Conservation (phyloP, 2,888 invertebrate genomes). For the Mycalesis mineus region DNA sequence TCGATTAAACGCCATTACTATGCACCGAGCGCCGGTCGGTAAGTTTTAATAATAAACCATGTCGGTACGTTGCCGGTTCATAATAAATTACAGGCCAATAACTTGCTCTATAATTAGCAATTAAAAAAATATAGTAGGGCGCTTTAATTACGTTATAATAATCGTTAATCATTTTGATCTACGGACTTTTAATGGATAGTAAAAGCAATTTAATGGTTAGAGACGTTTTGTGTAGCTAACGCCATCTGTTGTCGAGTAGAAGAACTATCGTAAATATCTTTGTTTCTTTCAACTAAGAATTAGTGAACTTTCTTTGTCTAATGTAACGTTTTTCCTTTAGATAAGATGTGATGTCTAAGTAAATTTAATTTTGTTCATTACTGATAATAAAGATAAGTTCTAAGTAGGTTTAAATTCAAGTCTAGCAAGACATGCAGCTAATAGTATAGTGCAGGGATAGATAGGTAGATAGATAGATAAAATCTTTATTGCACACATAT, state of each 20-base stretch:
- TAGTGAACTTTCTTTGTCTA: no score
- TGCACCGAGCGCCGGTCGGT: background rate
- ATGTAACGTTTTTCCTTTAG: no score
- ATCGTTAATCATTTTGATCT: constrained; percentile 15
- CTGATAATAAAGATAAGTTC: no score
- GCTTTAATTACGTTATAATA: constrained; percentile 16
- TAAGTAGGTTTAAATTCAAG: no score
- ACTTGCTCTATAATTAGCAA: constrained; percentile 1
- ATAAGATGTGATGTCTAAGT: no score
- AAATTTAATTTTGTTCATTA: no score
- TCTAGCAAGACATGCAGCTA: no score
- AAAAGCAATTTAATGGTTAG: background rate
- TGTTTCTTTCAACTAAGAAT: no score
- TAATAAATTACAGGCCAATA: background rate
- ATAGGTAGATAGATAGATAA: no score
- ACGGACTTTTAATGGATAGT: background rate
- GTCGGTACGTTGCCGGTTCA: background rate
- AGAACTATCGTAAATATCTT: background rate
- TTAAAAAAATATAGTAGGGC: constrained; percentile 8
- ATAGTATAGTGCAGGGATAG: no score
- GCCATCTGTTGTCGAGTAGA: constrained; percentile 60
- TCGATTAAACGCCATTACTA: constrained; percentile 3
- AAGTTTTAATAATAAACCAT: constrained; percentile 2
- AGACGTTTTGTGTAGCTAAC: constrained; percentile 24
- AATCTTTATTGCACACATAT: no score